These are phyloP conservation scores for Carterocephalus palaemon DNA, from an alignment of 2,888 invertebrate genomes.

Conservation along the genomic window DNA sequence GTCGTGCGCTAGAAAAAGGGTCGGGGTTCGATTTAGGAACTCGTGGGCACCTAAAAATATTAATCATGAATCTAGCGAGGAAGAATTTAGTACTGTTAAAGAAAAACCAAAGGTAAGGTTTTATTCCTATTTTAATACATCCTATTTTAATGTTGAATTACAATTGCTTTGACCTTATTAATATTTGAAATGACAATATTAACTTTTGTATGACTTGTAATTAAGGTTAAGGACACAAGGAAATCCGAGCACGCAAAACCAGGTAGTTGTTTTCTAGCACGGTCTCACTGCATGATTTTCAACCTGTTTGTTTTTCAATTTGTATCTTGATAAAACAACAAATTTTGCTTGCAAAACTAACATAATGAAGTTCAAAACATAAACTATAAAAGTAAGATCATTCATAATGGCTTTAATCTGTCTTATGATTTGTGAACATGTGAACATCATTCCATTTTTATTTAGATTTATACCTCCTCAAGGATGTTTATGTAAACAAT, in stretches of 20 bases:
- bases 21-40: slow-evolving; percentile 63
- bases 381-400: too few relatives aligned
- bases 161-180: slow-evolving; percentile 9
- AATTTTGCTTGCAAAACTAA: too few relatives aligned
- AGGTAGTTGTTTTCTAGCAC: slow-evolving; percentile 47
- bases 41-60: slow-evolving; percentile 57
- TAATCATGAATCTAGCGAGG: slow-evolving; percentile 57
- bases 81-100: slow-evolving; percentile 53
- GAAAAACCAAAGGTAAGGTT: slow-evolving; percentile 60
- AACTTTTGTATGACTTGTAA: slow-evolving; percentile 42
- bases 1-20: slow-evolving; percentile 52
- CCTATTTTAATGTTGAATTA: neutral
- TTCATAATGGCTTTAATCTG: too few relatives aligned
- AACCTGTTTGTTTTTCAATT: neutral
- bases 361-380: too few relatives aligned
- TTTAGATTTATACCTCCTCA: too few relatives aligned
- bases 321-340: neutral
- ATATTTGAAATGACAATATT: slow-evolving; percentile 13
- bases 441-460: too few relatives aligned
- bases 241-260: slow-evolving; percentile 47
- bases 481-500: too few relatives aligned
- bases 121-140: slow-evolving; percentile 1
- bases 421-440: too few relatives aligned
- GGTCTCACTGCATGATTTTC: slow-evolving; percentile 36
- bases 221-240: slow-evolving; percentile 56